A percentile compares a stretch with the other conserved stretches of the same genome.
These are phyloP conservation scores for Trichonephila clavata DNA, from an alignment of 1,140 invertebrate species.

Conservation along the genomic window DNA sequence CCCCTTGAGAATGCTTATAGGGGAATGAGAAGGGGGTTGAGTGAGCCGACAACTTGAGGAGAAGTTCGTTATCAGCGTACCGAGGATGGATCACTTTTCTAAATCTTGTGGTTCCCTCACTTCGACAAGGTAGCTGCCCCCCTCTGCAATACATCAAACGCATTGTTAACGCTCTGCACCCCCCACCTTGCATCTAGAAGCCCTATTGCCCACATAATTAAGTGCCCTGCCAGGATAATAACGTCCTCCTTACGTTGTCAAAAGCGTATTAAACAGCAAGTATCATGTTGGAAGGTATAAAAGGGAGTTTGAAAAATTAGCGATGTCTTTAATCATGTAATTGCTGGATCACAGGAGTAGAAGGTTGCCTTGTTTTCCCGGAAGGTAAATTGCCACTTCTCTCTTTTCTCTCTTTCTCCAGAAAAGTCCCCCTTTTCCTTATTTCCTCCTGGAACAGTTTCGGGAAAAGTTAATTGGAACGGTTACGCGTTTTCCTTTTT, in stretches of 20 bases:
- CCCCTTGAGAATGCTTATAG: slow-evolving; percentile 26
- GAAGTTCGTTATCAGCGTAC: slow-evolving; percentile 68
- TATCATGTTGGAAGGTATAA: slow-evolving; percentile 47
- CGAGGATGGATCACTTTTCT: slow-evolving; percentile 44
- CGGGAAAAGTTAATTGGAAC: slow-evolving; percentile 52
- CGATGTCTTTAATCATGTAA: slow-evolving; percentile 74
- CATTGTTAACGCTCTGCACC: slow-evolving; percentile 53
- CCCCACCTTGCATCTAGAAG: not conserved
- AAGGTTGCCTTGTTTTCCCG: slow-evolving; percentile 40
- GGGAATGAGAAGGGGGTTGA: not conserved
- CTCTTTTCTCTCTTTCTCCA: not conserved
- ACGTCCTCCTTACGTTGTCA: slow-evolving; percentile 72
- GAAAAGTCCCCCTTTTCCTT: not conserved
- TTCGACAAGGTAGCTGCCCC: slow-evolving; percentile 20
- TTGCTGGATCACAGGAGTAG: slow-evolving; percentile 45
- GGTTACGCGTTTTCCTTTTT: not conserved
- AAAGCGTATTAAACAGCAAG: slow-evolving; percentile 71
- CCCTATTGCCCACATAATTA: slow-evolving; percentile 70
- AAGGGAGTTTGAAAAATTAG: slow-evolving; percentile 75
- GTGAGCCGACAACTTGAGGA: slow-evolving; percentile 5
- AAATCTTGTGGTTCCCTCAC: slow-evolving; percentile 65
- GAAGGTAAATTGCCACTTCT: slow-evolving; percentile 52
- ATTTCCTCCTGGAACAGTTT: not conserved
- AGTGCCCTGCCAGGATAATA: slow-evolving; percentile 68
- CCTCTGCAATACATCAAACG: slow-evolving; percentile 69